Evolutionary conservation across 2,113 vertebrate genomes (phyloP).

Genomic region (Leptobrachium leishanense): DNA sequence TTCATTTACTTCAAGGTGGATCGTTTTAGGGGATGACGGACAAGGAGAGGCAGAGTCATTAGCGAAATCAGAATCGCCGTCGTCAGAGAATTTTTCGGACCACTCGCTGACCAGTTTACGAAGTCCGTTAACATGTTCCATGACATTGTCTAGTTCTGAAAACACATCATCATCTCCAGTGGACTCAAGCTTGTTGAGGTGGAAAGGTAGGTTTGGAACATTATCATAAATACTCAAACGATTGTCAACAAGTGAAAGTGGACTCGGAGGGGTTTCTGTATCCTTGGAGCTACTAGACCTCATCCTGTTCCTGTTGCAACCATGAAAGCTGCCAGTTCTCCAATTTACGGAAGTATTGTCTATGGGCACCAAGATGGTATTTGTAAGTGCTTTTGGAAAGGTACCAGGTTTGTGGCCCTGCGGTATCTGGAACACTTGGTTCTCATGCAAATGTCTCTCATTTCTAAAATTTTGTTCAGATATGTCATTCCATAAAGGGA

Average conservation of each 20-base stretch:
- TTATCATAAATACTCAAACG: conserved; percentile 85
- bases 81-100: conserved; percentile 74
- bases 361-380: conserved; percentile 56
- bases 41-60: conserved; percentile 63
- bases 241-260: conserved; percentile 52
- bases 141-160: conserved; percentile 75
- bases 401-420: conserved; percentile 83
- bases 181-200: conserved; percentile 29
- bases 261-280: conserved; percentile 43
- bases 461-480: conserved; percentile 58
- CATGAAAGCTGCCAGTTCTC: conserved; percentile 84
- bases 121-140: conserved; percentile 77
- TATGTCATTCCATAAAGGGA: conserved; percentile 50
- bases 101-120: conserved; percentile 76
- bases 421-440: conserved; percentile 75
- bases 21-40: conserved; percentile 66
- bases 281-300: conserved; percentile 57
- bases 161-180: conserved; percentile 71
- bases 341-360: conserved; percentile 73
- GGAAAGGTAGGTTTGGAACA: conserved; percentile 59
- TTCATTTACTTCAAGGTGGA: conserved; percentile 67
- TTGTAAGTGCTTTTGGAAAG: conserved; percentile 76
- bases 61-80: conserved; percentile 68
- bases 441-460: conserved; percentile 52
- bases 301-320: conserved; percentile 60